A percentile compares a stretch with the other conserved stretches of the same genome.
Evolutionary conservation across 2,888 invertebrate species (phyloP).

Genomic region (Notodonta dromedarius): DNA sequence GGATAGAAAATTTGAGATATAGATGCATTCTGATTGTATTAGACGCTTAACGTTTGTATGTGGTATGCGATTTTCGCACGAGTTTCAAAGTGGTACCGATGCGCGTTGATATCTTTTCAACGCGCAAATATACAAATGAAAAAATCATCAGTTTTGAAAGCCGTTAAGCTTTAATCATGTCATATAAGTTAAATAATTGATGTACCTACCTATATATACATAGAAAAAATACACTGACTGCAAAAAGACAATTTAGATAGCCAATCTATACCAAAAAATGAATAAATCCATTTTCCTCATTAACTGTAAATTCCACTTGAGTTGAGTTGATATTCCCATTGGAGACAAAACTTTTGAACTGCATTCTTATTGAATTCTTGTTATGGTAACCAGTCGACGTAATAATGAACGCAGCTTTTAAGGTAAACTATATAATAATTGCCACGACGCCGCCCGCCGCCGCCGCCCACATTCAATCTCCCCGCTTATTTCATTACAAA

Average conservation of each 20-base stretch:
- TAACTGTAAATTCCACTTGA: background rate
- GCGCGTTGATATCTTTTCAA: conserved; percentile 45
- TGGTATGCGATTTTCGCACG: conserved; percentile 39
- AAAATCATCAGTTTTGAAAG: conserved; percentile 13
- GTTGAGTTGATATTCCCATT: background rate
- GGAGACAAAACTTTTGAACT: background rate
- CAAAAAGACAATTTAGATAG: background rate
- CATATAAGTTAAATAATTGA: background rate
- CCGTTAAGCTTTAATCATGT: conserved; percentile 2
- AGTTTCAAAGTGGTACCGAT: conserved; percentile 30
- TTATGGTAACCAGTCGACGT: conserved; percentile 16
- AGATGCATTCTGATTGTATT: conserved; percentile 21
- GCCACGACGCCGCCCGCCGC: conserved; percentile 23
- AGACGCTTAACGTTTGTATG: conserved; percentile 22
- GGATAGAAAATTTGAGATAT: conserved; percentile 21
- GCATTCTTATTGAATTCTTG: conserved; percentile 10
- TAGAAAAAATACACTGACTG: background rate
- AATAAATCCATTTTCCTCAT: background rate
- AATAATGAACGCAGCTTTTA: conserved; percentile 29
- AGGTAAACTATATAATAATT: conserved; percentile 23
- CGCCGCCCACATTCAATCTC: conserved; percentile 35
- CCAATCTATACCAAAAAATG: background rate
- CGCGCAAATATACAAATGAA: conserved; percentile 18
- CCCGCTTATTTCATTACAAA: conserved; percentile 32
- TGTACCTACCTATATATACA: background rate